Conservation (phyloP, 1,140 invertebrate species). For the Daktulosphaira vitifoliae region DNA sequence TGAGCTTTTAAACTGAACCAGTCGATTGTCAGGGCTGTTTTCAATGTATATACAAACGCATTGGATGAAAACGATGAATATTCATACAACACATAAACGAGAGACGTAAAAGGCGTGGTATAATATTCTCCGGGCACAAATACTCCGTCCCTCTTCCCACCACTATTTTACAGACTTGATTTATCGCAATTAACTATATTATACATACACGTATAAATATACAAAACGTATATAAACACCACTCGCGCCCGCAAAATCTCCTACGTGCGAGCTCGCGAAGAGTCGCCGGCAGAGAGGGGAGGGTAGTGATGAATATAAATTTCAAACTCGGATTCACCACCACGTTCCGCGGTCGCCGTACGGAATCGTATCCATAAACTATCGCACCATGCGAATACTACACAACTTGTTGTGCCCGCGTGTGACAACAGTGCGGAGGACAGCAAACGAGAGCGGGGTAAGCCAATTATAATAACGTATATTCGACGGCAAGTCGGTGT, state of each 20-base stretch:
- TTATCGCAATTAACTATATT: constrained; percentile 24
- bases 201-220: not conserved
- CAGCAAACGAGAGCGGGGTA: not conserved
- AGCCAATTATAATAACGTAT: constrained; percentile 14
- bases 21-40: no score
- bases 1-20: no score
- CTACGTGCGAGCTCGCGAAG: not conserved
- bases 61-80: not conserved
- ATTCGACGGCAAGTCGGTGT: not conserved
- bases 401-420: not conserved
- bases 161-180: constrained; percentile 1
- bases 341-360: not conserved
- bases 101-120: constrained; percentile 9
- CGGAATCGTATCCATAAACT: constrained; percentile 5
- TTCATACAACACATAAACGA: not conserved
- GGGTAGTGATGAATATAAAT: constrained; percentile 1
- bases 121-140: not conserved
- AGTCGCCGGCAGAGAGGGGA: not conserved
- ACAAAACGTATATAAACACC: not conserved
- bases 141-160: not conserved
- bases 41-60: no score
- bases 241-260: not conserved
- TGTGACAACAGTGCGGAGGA: not conserved
- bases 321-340: constrained; percentile 17
- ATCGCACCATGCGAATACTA: no score